Evolutionary conservation across 2,888 invertebrate species (phyloP), one percentile per base, ranked within the genome.

Genomic region (Monoplex corrugatus): DNA sequence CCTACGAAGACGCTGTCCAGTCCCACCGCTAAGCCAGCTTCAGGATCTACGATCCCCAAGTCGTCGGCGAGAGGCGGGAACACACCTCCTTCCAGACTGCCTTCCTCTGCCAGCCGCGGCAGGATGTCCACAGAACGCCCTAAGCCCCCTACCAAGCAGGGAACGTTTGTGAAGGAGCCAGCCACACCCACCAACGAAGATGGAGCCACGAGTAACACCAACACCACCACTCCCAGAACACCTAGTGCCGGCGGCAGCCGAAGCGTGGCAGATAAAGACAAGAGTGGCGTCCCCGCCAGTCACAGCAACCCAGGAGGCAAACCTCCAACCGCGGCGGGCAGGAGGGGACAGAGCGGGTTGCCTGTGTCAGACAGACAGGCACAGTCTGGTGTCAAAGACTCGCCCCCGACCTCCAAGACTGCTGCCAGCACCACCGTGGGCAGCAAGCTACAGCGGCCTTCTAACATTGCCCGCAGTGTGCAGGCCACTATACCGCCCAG

Each of bases 131-230:
- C 88, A 16, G 94, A 93, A 43, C 90, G 94, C 89, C 95, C 95
- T 28, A 93, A 92, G 87, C 93, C 94, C 0, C 93, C 93, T 6
- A 98, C 98, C 92, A 97, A 98, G 45, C 98, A 99, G 96, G 98
- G 98, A 28, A 99, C 99, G 0, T 99, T 99, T 95, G 98, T 98
- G 0, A 98, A 98, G 96, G 98, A 98, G 40, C 78, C 78, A 1
- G 78, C 78, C 93, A 93, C 95, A n/a, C 92, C 95, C 78, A 80
- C 78, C 78, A 40, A 28, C 3, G 78, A 80, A 40, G 23, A 92
- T 93, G 6, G 91, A 93, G 13, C 92, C 75, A 38, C 38, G 28
- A 78, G 35, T 19, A 23, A n/a, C 40, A 78, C 50, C 35, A 13
- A 38, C 45, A 92, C 8, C 32, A 6, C 0, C 35, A 35, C n/a